A percentile compares a stretch with the other conserved stretches of the same genome.
Conservation (phyloP, 2,888 invertebrate genomes). For the Smittia sp. region DNA sequence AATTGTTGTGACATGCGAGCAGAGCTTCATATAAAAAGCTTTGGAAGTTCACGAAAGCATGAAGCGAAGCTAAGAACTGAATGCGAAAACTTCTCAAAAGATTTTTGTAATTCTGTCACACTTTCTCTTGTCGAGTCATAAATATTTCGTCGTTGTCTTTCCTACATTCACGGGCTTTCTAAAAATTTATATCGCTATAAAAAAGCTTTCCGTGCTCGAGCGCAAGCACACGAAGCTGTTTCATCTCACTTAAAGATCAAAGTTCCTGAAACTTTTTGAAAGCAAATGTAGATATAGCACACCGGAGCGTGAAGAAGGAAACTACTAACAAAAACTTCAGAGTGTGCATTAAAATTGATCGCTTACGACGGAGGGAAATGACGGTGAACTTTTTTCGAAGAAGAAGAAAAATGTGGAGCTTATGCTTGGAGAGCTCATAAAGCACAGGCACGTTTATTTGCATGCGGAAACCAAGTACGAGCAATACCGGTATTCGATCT, state of each 20-base stretch:
- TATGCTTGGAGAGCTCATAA: neutral
- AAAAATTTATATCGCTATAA: no score
- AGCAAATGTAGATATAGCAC: neutral
- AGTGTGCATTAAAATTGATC: no score
- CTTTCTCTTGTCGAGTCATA: neutral
- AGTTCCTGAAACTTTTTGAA: neutral
- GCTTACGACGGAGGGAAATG: neutral
- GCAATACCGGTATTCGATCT: no score
- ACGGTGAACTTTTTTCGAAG: neutral
- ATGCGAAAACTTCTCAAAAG: neutral
- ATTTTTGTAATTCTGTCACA: neutral
- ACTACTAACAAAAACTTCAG: neutral
- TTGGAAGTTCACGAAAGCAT: no score
- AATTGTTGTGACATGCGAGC: no score
- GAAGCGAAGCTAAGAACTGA: neutral
- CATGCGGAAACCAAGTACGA: no score
- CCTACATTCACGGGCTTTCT: neutral
- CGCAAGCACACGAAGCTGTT: no score
- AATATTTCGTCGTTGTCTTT: neutral
- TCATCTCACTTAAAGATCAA: neutral
- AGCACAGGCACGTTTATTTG: neutral
- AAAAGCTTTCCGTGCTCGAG: no score
- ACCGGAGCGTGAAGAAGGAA: neutral
- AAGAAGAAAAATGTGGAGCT: neutral
- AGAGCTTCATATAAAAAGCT: no score